phyloP scores from a whole-genome alignment of 2,113 vertebrate species.

The Alexandromys fortis region DNA sequence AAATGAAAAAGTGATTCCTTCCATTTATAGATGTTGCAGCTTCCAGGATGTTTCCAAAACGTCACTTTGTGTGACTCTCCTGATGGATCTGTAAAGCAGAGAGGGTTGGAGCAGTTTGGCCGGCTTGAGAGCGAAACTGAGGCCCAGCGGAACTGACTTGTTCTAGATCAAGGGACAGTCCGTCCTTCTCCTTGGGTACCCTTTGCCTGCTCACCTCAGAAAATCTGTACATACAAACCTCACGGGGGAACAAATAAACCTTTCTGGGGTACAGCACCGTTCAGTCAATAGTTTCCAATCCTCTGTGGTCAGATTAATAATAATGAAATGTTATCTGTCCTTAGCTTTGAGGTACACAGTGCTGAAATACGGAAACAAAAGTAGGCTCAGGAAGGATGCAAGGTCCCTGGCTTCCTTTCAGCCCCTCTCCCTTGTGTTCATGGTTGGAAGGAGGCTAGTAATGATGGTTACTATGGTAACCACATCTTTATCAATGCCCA shows the following conservation, averaged over 20 bases:
- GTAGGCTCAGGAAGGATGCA: not conserved
- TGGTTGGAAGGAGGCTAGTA: not conserved
- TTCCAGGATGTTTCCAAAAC: not conserved
- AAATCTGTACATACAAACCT: not conserved
- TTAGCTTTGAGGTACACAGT: not conserved
- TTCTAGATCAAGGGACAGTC: not conserved
- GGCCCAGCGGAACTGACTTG: not conserved
- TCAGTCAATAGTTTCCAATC: not conserved
- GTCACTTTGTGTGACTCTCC: not conserved
- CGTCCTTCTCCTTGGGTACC: not conserved
- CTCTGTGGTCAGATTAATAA: not conserved
- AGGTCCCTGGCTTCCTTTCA: not conserved
- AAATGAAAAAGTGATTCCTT: not conserved
- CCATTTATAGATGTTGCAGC: not conserved
- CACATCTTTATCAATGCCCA: not conserved
- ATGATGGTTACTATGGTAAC: constrained; percentile 53
- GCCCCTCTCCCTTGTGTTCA: not conserved
- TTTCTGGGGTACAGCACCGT: not conserved
- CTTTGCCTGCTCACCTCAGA: not conserved
- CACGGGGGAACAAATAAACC: not conserved
- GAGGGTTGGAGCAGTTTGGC: not conserved
- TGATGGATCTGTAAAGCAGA: not conserved
- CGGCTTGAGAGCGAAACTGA: constrained; percentile 4
- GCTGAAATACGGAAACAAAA: not conserved
- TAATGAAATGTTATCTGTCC: not conserved